phyloP scores from a whole-genome alignment of 2,888 invertebrate genomes.

The Ctena decussata region DNA sequence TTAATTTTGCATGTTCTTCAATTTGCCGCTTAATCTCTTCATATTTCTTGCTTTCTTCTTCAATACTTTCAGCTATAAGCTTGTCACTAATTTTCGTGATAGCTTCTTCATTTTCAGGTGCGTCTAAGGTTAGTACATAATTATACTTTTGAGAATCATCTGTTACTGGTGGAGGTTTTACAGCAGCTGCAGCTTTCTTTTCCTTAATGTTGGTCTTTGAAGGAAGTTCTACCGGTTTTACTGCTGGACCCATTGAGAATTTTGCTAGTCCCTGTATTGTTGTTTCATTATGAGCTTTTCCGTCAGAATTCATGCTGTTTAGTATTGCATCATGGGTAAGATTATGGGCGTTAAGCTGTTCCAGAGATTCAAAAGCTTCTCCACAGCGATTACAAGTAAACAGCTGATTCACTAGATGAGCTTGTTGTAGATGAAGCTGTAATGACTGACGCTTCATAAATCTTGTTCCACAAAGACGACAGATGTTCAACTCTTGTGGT shows the following conservation, averaged over 20 bases:
- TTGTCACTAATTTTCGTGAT: background rate
- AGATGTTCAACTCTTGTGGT: conserved; percentile 73
- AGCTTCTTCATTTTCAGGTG: background rate
- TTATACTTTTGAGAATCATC: background rate
- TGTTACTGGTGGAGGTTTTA: background rate
- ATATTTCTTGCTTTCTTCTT: conserved; percentile 4
- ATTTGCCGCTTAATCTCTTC: conserved; percentile 14
- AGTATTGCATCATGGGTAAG: conserved; percentile 67
- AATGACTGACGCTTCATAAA: conserved; percentile 74
- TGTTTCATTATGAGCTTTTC: conserved; percentile 28
- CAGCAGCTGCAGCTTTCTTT: background rate
- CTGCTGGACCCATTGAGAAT: conserved; percentile 68
- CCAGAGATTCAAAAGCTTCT: conserved; percentile 76
- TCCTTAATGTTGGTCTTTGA: background rate
- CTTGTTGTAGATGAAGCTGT: conserved; percentile 71
- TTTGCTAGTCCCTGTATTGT: conserved; percentile 68
- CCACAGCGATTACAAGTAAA: conserved; percentile 78
- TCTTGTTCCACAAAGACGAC: conserved; percentile 76
- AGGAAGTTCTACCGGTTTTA: background rate
- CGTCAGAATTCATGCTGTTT: conserved; percentile 59
- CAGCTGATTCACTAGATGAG: conserved; percentile 72
- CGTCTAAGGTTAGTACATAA: background rate
- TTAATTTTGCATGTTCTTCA: conserved; percentile 47
- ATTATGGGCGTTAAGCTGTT: conserved; percentile 75
- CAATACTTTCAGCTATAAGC: conserved; percentile 1